phyloP scores from a whole-genome alignment of 2,113 vertebrate genomes.

The Physeter macrocephalus region DNA sequence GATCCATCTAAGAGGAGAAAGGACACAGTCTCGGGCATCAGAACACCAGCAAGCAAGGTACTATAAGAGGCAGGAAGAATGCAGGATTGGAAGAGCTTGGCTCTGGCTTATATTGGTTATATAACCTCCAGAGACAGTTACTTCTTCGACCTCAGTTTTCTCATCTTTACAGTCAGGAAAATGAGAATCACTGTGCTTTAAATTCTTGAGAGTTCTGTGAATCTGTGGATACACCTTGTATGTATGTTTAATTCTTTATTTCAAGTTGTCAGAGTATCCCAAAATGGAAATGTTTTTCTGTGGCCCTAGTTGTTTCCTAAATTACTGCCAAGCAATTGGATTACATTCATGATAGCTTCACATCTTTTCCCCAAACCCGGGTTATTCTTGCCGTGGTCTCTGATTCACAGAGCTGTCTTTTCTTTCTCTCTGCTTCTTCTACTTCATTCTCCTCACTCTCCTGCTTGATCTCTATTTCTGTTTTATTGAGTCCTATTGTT shows the following conservation, averaged over 20 bases:
- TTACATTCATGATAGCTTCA: not conserved
- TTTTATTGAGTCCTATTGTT: not conserved
- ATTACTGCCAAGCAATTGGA: not conserved
- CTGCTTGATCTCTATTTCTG: not conserved
- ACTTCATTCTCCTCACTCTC: not conserved
- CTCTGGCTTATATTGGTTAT: not conserved
- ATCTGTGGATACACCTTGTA: rapidly evolving
- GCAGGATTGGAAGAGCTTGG: not conserved
- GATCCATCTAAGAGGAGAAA: not conserved
- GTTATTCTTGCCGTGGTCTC: no score
- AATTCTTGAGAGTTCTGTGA: not conserved
- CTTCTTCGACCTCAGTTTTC: not conserved
- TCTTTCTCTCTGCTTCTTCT: not conserved
- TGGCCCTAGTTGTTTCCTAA: not conserved
- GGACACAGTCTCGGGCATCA: not conserved
- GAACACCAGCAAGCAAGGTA: not conserved
- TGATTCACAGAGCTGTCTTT: not conserved
- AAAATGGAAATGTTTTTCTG: not conserved
- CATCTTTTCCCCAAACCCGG: not conserved
- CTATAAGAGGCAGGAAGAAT: not conserved
- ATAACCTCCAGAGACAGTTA: not conserved
- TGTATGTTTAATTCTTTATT: not conserved
- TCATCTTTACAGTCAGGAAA: not conserved
- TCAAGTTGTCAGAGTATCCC: not conserved
- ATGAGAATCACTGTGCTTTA: not conserved